Evolutionary conservation across 2,113 vertebrate species (phyloP), one percentile per base, ranked within the genome.

Genomic region (Ochotona princeps): DNA sequence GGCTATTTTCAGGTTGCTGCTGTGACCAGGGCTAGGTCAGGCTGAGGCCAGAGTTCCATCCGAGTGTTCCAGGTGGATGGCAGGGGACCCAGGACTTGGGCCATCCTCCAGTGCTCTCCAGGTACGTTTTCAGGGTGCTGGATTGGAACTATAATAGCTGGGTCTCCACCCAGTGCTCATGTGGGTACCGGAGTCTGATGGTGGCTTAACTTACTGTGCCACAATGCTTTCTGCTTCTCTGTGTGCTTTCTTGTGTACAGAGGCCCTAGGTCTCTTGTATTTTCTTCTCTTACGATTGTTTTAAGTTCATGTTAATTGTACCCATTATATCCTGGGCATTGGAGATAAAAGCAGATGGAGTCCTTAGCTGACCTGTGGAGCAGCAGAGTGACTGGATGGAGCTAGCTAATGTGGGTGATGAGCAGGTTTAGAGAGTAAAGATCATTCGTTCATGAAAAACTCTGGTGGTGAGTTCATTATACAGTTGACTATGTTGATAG

Each of bases 271-370:
- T 70, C n/a, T 83, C 65, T 54, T 72, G 61, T 23, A 14, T 54
- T 83, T 74, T 93, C 30, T 44, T 44, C 38, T 86, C 74, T 23
- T 72, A 87, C 70, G 70, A 35, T 87, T 47, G 32, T 65, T 78
- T 70, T 44, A 63, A 18, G 51, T 70, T 93, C 69, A 78, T 47
- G 63, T 63, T 91, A 72, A 61, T 79, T 61, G 49, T 32, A 73
- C 8, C 44, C 89, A 26, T 21, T 54, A 6, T 47, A 49, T 67
- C 67, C 67, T 35, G 81, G 47, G 57, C 30, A 35, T 66, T 87
- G 65, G 66, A 5, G 49, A 23, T 47, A 83, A 44, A 66, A 30
- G 32, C 28, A 66, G 38, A 35, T 70, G 54, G 49, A 61, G 83
- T 35, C 7, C 32, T 88, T n/a, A 88, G 79, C 30, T 76, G 57